Evolutionary conservation across 2,113 vertebrate species (phyloP), one percentile per base, ranked within the genome.

Genomic region (Sebastes fasciatus): DNA sequence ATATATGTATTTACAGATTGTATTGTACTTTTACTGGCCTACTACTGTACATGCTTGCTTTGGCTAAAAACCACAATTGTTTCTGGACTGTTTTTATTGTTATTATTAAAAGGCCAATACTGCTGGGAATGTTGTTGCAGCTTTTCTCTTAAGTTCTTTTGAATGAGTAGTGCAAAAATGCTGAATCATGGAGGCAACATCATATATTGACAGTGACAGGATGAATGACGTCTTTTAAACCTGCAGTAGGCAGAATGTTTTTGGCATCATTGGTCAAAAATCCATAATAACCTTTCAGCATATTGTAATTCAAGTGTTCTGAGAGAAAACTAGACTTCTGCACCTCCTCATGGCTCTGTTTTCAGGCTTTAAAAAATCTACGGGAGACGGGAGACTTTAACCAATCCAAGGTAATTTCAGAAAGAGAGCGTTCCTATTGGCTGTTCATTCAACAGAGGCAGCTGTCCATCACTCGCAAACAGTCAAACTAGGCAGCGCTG

Each of bases 31-130:
- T 83, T 80, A 67, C 72, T 85, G 80, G 87, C 85, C 85, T 79
- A 82, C 85, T 91, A 85, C 79, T 89, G 86, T 92, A 89, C 62
- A 82, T 87, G 85, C 88, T 92, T 76, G 83, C 87, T 90, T 90
- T 84, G 74, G 82, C 80, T 82, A 48, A 88, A 82, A 80, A 66
- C 79, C 82, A 79, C 60, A 77, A 23, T 57, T 23, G 77, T 85
- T 87, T 82, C 62, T 84, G 42, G 80, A 83, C 82, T 87, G 80
- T 93, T 93, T 92, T 92, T 93, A 90, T 89, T 85, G 82, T 92
- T 93, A 72, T 86, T 90, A 91, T 92, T 92, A 94, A 93, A 91
- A 85, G 65, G 73, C 75, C 76, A 74, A 79, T 79, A 76, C 77
- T 83, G 83, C 61, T 92, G 77, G 61, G 16, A 70, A 57, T 43